A percentile compares a stretch with the other conserved stretches of the same genome.
These are phyloP conservation scores for Sussaba pulchella DNA, from an alignment of 2,888 invertebrate genomes.

Conservation along the genomic window DNA sequence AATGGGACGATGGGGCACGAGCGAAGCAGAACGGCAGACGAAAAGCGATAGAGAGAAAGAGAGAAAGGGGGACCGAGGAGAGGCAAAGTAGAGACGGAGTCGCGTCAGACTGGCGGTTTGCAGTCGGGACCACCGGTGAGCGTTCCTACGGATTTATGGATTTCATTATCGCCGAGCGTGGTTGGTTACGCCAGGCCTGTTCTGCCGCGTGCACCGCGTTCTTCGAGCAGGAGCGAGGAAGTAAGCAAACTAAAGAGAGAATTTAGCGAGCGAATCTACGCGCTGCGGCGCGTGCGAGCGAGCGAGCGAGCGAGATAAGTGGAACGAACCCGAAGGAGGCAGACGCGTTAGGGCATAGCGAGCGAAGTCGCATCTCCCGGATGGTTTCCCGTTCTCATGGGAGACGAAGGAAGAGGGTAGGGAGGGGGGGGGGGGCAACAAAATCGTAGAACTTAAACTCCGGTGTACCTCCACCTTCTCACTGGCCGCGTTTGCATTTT, in stretches of 20 bases:
- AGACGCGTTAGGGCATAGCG: conserved; percentile 58
- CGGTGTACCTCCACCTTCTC: conserved; percentile 48
- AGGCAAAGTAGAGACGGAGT: conserved; percentile 66
- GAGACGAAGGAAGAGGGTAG: conserved; percentile 50
- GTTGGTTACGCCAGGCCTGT: conserved; percentile 85
- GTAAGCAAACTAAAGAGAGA: conserved; percentile 61
- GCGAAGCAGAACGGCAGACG: conserved; percentile 42
- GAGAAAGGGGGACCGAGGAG: conserved; percentile 25
- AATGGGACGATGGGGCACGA: neutral
- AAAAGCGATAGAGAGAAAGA: conserved; percentile 42
- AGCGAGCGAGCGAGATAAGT: conserved; percentile 40
- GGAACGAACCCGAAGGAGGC: conserved; percentile 33
- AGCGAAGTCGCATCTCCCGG: conserved; percentile 59
- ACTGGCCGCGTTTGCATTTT: conserved; percentile 82
- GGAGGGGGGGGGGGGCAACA: conserved; percentile 40
- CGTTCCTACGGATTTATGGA: conserved; percentile 88
- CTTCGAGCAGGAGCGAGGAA: conserved; percentile 53
- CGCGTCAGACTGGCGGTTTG: conserved; percentile 67
- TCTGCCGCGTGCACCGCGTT: conserved; percentile 62
- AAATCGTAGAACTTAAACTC: conserved; percentile 80
- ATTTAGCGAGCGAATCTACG: conserved; percentile 41
- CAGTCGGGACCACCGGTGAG: conserved; percentile 77
- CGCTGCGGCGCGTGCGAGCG: conserved; percentile 33
- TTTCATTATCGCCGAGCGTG: conserved; percentile 88
- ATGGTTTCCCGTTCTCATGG: conserved; percentile 24